Base-by-base conservation (phyloP, 2,113 vertebrate genomes). In the Panurus biarmicus region DNA sequence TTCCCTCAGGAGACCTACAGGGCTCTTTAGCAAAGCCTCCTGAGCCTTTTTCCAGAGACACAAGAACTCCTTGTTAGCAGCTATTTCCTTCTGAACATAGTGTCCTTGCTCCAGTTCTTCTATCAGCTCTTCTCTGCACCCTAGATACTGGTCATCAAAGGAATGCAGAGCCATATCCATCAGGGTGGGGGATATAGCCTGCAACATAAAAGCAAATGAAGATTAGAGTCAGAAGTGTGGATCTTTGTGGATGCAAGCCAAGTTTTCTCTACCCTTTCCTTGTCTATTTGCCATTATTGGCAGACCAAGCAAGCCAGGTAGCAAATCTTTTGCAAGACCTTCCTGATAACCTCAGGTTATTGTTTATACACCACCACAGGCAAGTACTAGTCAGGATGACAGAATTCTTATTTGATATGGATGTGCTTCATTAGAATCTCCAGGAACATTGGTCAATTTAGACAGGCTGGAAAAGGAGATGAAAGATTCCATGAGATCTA, bases 61-160 rank as follows among this genome's bases (percentile, higher is more conserved):
- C 18, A 75, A 58, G 51, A 89, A 95, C 23, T 84, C 71, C 50
- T 87, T 74, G 19, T 64, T 77, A 79, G 38, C 24, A 70, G 86
- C 70, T 90, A 96, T 31, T 85, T 98, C 97, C 67, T 95, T 83
- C 14, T 53, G 72, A 66, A 97, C 97, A 74, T 97, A 97, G 76
- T 95, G 69, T 73, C 90, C 95, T 87, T 40, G 33, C 25, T 50
- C 93, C 42, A 98, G 35, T 73, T 89, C 61, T 74, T 97, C 82
- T 62, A 93, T 92, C 76, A 97, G 40, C 60, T 97, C 66, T 38
- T 96, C 64, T 64, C 92, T 91, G 58, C 97, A 98, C 5, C 96
- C 96, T 44, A 87, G 88, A 50, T 97, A 98, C 54, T 98, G 97
- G 38, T 97, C 97, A 64, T 98, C 97, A 69, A 98, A 98, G 50